These are phyloP conservation scores for Delichon dasypus DNA, from an alignment of 2,797 vertebrate species.

Conservation along the genomic window DNA sequence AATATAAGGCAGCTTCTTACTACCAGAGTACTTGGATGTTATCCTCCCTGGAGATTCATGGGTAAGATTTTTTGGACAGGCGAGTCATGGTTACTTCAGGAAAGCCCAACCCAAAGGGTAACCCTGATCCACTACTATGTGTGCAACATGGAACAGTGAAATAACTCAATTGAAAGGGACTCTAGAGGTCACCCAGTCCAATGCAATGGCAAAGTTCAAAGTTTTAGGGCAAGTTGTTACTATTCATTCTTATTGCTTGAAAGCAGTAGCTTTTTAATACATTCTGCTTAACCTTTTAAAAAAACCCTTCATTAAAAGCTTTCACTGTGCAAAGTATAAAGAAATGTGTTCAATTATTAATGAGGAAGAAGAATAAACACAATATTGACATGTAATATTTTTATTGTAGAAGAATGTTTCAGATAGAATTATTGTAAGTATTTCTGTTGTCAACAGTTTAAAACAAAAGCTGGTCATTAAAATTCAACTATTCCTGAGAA, in stretches of 20 bases:
- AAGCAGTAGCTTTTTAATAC: neutral
- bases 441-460: neutral
- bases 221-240: neutral
- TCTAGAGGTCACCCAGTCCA: neutral
- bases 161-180: neutral
- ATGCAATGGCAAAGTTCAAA: neutral
- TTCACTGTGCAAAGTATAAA: neutral
- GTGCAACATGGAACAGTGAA: neutral
- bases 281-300: neutral
- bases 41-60: neutral
- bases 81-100: neutral
- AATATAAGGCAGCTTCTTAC: neutral
- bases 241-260: neutral
- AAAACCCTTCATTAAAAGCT: neutral
- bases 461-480: neutral
- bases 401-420: neutral
- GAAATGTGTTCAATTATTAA: neutral
- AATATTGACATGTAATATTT: neutral
- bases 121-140: neutral
- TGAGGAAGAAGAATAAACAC: neutral
- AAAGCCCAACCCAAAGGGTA: neutral
- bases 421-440: neutral
- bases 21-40: neutral
- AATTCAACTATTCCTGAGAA: neutral
- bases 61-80: neutral